These are phyloP conservation scores for Lineus longissimus DNA, from an alignment of 1,140 invertebrate species.

Conservation along the genomic window DNA sequence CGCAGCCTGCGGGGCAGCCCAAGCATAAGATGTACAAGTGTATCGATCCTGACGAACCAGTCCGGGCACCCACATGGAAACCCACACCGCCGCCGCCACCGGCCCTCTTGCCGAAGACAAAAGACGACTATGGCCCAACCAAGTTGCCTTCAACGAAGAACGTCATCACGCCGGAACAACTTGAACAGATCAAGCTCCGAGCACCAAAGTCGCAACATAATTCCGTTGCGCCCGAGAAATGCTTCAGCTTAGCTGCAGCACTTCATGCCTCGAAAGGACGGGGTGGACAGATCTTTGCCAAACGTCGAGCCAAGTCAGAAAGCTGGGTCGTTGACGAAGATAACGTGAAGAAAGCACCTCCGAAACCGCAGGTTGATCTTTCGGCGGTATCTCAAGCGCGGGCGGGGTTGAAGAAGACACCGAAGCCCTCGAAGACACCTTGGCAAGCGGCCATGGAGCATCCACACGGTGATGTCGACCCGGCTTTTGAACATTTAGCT, in stretches of 20 bases:
- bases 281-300: conserved; percentile 81
- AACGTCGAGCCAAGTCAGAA: conserved; percentile 77
- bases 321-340: conserved; percentile 82
- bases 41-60: conserved; percentile 39
- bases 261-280: conserved; percentile 37
- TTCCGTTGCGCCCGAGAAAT: conserved; percentile 28
- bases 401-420: conserved; percentile 42
- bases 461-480: conserved; percentile 61
- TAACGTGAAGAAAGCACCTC: conserved; percentile 38
- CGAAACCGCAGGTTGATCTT: conserved; percentile 14
- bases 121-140: conserved; percentile 42
- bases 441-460: conserved; percentile 72
- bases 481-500: conserved; percentile 59
- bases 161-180: conserved; percentile 34
- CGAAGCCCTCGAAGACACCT: conserved; percentile 65
- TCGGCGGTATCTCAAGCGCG: not conserved
- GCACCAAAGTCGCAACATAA: conserved; percentile 31
- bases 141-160: conserved; percentile 26
- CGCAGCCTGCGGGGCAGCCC: conserved; percentile 21
- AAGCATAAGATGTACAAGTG: conserved; percentile 8
- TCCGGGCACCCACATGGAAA: conserved; percentile 46
- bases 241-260: conserved; percentile 34
- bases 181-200: conserved; percentile 30
- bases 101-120: conserved; percentile 31
- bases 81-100: conserved; percentile 11